These are phyloP conservation scores for Drosophila merina DNA, from an alignment of 2,888 invertebrate genomes.

Conservation along the genomic window DNA sequence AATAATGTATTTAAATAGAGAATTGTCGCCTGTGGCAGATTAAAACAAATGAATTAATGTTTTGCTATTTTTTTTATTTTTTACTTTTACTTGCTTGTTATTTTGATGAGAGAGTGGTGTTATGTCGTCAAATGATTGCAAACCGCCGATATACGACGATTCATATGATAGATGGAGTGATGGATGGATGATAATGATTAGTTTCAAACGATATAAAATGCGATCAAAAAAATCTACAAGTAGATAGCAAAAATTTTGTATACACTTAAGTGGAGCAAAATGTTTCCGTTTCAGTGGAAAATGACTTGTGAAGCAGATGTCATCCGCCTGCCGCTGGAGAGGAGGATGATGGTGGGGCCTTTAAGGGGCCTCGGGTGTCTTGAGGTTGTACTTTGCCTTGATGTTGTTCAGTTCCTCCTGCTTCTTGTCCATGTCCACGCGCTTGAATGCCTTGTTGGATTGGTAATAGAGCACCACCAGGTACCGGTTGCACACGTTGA, in stretches of 20 bases:
- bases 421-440: slow-evolving; percentile 97
- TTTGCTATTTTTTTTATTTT: slow-evolving; percentile 60
- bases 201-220: slow-evolving; percentile 53
- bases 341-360: neutral
- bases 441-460: slow-evolving; percentile 97
- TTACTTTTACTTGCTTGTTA: slow-evolving; percentile 77
- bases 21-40: neutral
- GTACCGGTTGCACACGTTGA: slow-evolving; percentile 99
- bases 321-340: slow-evolving; percentile 6
- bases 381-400: slow-evolving; percentile 96
- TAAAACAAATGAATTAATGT: neutral
- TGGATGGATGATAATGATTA: slow-evolving; percentile 48
- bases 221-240: slow-evolving; percentile 61
- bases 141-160: slow-evolving; percentile 20
- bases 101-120: slow-evolving; percentile 62
- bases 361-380: slow-evolving; percentile 83
- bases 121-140: slow-evolving; percentile 42
- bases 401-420: slow-evolving; percentile 97
- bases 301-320: slow-evolving; percentile 8
- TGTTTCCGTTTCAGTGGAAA: slow-evolving; percentile 40
- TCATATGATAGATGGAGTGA: slow-evolving; percentile 53
- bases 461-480: slow-evolving; percentile 99
- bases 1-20: neutral
- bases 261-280: slow-evolving; percentile 40
- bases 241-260: slow-evolving; percentile 61